Conservation (phyloP, 2,888 invertebrate genomes). For the Schizaphis graminum region DNA sequence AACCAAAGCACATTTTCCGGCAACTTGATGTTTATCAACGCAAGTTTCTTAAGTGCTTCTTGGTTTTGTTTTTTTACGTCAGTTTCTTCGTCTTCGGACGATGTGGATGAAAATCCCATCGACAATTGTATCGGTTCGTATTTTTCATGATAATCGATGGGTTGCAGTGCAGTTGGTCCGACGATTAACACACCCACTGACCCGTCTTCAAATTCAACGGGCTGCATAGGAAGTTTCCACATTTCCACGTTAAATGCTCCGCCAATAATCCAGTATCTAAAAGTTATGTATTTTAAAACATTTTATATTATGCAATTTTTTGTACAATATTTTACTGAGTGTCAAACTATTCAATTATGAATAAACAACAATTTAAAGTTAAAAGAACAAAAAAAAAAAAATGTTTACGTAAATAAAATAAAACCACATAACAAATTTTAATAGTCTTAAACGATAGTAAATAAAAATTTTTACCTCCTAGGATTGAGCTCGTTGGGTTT, state of each 20-base stretch:
- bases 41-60: conserved; percentile 80
- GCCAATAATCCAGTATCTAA: conserved; percentile 82
- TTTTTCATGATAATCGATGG: conserved; percentile 74
- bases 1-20: conserved; percentile 82
- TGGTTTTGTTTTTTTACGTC: conserved; percentile 79
- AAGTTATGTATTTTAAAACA: conserved; percentile 74
- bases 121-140: conserved; percentile 79
- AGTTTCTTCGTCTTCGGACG: conserved; percentile 73
- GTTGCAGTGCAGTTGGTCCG: conserved; percentile 67
- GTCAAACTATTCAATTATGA: background rate
- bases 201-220: conserved; percentile 70
- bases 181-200: conserved; percentile 66
- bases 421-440: background rate
- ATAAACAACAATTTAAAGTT: background rate
- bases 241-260: conserved; percentile 83
- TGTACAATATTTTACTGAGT: background rate
- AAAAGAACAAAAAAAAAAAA: background rate
- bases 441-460: background rate
- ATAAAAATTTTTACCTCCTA: conserved; percentile 13
- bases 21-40: conserved; percentile 79
- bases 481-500: conserved; percentile 55
- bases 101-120: conserved; percentile 71
- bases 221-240: conserved; percentile 83
- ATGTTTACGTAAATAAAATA: background rate
- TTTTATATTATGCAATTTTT: conserved; percentile 33